Conservation (phyloP, 2,797 vertebrate species). For the Pampus argenteus region DNA sequence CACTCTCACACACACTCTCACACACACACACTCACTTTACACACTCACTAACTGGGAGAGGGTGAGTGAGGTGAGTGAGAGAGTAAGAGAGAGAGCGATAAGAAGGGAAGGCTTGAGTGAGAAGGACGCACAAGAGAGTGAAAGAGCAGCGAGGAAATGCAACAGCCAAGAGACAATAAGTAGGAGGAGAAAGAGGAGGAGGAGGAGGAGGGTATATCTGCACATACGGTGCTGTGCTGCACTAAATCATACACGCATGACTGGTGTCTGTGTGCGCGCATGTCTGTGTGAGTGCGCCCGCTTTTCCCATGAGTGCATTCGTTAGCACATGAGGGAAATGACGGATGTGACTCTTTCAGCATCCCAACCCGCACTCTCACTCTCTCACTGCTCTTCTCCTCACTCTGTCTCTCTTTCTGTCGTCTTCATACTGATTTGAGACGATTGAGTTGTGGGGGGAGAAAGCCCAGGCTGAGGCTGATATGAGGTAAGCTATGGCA, state of each 20-base stretch:
- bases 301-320: slow-evolving; percentile 36
- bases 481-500: slow-evolving; percentile 29
- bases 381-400: slow-evolving; percentile 9
- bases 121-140: slow-evolving; percentile 52
- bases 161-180: slow-evolving; percentile 62
- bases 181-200: slow-evolving; percentile 39
- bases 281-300: slow-evolving; percentile 26
- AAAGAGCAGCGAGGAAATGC: slow-evolving; percentile 57
- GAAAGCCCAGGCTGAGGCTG: neutral
- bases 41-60: slow-evolving; percentile 69
- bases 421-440: slow-evolving; percentile 36
- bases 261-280: slow-evolving; percentile 42
- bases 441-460: slow-evolving; percentile 2
- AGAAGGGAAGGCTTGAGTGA: slow-evolving; percentile 53
- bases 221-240: slow-evolving; percentile 54
- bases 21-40: slow-evolving; percentile 48
- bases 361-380: slow-evolving; percentile 7
- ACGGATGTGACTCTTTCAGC: slow-evolving; percentile 38
- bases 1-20: slow-evolving; percentile 55
- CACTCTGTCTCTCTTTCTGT: slow-evolving; percentile 26
- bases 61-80: slow-evolving; percentile 50
- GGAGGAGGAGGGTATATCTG: slow-evolving; percentile 51
- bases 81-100: slow-evolving; percentile 41
- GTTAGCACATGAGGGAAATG: slow-evolving; percentile 26
- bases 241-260: slow-evolving; percentile 67